phyloP scores from a whole-genome alignment of 2,888 invertebrate genomes.

The Caenorhabditis sp. region DNA sequence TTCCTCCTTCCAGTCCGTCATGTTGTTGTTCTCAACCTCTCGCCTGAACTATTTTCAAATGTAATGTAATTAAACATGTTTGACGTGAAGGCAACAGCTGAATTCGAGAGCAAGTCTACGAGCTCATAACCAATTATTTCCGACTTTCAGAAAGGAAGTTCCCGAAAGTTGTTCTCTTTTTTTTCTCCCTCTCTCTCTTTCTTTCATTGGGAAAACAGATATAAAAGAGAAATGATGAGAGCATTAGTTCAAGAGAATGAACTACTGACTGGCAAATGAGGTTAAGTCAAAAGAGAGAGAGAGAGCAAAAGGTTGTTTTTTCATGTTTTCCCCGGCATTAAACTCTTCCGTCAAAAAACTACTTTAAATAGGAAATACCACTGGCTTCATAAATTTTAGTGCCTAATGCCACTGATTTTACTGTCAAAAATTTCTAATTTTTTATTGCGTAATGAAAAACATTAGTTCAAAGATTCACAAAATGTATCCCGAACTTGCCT shows the following conservation, averaged over 20 bases:
- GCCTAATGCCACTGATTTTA: too few relatives aligned
- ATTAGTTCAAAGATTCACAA: too few relatives aligned
- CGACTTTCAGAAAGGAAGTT: not conserved
- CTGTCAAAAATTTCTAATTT: too few relatives aligned
- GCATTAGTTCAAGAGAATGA: conserved; percentile 2
- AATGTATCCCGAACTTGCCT: too few relatives aligned
- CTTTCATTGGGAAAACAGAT: not conserved
- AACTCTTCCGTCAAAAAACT: too few relatives aligned
- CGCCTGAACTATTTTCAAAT: not conserved
- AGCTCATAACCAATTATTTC: not conserved
- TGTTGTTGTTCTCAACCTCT: not conserved
- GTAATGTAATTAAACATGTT: conserved; percentile 17
- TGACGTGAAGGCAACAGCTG: conserved; percentile 9
- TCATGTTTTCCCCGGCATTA: conserved; percentile 19
- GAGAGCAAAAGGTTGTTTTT: not conserved
- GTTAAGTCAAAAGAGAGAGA: not conserved
- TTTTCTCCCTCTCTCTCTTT: too few relatives aligned
- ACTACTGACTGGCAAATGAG: conserved; percentile 4
- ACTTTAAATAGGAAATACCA: too few relatives aligned
- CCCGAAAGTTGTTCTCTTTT: too few relatives aligned
- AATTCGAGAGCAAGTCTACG: conserved; percentile 16
- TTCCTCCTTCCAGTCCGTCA: not conserved
- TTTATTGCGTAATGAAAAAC: too few relatives aligned
- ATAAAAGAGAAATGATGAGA: not conserved
- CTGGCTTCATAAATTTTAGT: too few relatives aligned